Conservation (phyloP, 2,888 invertebrate species). For the Cantharis rufa region DNA sequence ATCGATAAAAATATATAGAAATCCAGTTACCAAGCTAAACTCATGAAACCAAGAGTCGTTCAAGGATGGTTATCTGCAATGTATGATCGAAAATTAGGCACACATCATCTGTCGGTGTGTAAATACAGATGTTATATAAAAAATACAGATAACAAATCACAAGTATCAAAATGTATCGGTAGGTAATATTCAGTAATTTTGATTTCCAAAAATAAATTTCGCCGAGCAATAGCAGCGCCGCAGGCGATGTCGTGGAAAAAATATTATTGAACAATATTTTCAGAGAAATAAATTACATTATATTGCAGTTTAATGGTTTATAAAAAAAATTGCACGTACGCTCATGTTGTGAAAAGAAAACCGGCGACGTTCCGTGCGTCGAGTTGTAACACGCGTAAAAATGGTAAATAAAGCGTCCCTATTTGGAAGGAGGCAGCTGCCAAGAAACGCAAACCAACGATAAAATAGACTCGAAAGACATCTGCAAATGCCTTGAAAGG, state of each 20-base stretch:
- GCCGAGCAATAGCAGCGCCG: neutral
- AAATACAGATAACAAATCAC: neutral
- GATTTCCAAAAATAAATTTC: neutral
- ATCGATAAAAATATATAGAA: neutral
- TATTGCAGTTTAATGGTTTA: too few species aligned
- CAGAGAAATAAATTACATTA: too few species aligned
- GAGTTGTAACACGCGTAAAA: conserved; percentile 21
- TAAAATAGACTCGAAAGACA: conserved; percentile 24
- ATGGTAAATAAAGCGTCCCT: conserved; percentile 17
- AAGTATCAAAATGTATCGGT: neutral
- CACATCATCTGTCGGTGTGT: neutral
- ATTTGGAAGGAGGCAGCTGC: conserved; percentile 20
- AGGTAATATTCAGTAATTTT: too few species aligned
- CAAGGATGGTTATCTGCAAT: neutral
- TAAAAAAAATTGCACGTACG: neutral
- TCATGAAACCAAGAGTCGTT: neutral
- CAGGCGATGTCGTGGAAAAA: neutral
- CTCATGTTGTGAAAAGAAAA: neutral
- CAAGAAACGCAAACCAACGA: conserved; percentile 22
- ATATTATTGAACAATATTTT: too few species aligned
- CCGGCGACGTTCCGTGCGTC: conserved; percentile 2
- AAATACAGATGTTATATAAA: neutral
- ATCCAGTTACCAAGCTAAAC: too few species aligned
- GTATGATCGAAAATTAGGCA: neutral
- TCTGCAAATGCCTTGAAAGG: conserved; percentile 29